Percentiles rank a stretch among this genome's conserved stretches.
Evolutionary conservation across 2,888 invertebrate species (phyloP).

Genomic region (Mythimna pallens): DNA sequence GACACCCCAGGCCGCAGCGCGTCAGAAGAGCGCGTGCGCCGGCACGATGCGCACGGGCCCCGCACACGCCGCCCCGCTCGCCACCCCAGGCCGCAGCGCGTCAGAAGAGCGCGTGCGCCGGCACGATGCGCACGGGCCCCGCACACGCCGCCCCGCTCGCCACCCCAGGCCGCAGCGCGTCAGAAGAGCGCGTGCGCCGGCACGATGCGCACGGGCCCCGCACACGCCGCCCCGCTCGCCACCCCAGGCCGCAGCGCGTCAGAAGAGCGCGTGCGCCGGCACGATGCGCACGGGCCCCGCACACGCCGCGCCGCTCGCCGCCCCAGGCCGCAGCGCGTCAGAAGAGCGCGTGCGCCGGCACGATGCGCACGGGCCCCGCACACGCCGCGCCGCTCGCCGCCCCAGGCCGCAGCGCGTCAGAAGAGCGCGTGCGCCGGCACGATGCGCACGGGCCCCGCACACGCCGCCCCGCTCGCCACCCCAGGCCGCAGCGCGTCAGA

Average conservation of each 20-base stretch:
- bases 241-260: conserved; percentile 57
- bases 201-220: conserved; percentile 78
- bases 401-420: conserved; percentile 62
- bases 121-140: conserved; percentile 78
- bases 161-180: conserved; percentile 52
- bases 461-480: conserved; percentile 64
- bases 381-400: conserved; percentile 52
- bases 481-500: conserved; percentile 65
- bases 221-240: conserved; percentile 63
- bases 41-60: conserved; percentile 79
- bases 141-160: conserved; percentile 66
- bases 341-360: conserved; percentile 82
- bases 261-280: conserved; percentile 82
- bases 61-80: conserved; percentile 66
- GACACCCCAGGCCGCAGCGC: no score
- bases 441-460: conserved; percentile 78
- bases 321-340: conserved; percentile 60
- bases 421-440: conserved; percentile 82
- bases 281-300: conserved; percentile 78
- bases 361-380: conserved; percentile 77
- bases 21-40: conserved; percentile 82
- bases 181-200: conserved; percentile 83
- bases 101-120: conserved; percentile 83
- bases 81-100: conserved; percentile 36
- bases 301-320: conserved; percentile 54